Evolutionary conservation across 1,140 invertebrate genomes (phyloP), one percentile per base, ranked within the genome.

Genomic region (Eupristina koningsbergeri): DNA sequence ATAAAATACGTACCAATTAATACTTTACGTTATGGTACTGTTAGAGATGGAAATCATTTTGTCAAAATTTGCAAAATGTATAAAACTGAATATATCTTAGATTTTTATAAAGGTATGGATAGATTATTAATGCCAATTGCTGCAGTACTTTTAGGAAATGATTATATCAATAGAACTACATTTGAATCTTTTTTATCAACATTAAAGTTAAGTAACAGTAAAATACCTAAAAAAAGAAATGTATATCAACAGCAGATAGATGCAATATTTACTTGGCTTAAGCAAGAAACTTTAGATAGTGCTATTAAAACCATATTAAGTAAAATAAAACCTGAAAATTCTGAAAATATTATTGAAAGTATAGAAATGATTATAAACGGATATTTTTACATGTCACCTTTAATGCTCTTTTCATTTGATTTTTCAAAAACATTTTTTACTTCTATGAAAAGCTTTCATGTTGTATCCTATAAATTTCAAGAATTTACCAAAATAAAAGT

Each of bases 101-200:
- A 93, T 75, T 90, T 92, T 47, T 96, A 96, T 90, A 93, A 94
- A 11, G 94, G 95, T 0, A 88, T 97, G 26, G 92, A 95, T 83
- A 93, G 93, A 85, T 92, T 94, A 22, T 90, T 96, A 53, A 88
- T 98, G 63, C 96, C 97, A 5, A 88, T 98, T 13, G 93, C 97
- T 82, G 96, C 96, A n/a, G 95, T 95, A 19, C 86, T 98, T 15
- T 90, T 98, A 34, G 97, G 97, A 6, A 98, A 98, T 93, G 97
- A 98, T 92, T 98, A 96, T 91, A 94, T 97, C n/a, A 93, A 95
- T 64, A 93, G 92, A 67, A 93, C 90, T 17, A 92, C 94, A 0
- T 97, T 98, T 91, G 92, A 19, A 93, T 94, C 67, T 97, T 98
- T 89, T 76, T 96, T 95, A 90, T 90, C 90, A 15, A 91, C 94